Evolutionary conservation across 2,113 vertebrate species (phyloP), one percentile per base, ranked within the genome.

Genomic region (Ptilonorhynchus violaceus): DNA sequence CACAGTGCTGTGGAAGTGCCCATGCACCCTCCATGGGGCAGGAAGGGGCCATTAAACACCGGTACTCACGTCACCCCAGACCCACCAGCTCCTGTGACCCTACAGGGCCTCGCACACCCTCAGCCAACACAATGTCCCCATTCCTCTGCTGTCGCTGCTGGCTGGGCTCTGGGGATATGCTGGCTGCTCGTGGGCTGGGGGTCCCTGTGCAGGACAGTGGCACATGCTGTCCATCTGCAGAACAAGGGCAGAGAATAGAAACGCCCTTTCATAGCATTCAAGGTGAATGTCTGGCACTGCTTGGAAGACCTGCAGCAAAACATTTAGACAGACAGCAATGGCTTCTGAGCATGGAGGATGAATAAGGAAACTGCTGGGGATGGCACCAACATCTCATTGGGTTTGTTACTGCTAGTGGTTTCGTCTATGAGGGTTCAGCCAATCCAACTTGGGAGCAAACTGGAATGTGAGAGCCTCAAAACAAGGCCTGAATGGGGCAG

Each of bases 361-460:
- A 25, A 9, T 8, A 11, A 49, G 14, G 14, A 68, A 17, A 15
- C 17, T 49, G 42, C 78, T 39, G n/a, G 52, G 63, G 17, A 28
- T 0, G 1, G 52, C 11, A 49, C 15, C 13, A 17, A 22, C 17
- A 17, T 21, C n/a, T 25, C 5, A 6, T 3, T 42, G 47, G 13
- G 21, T 46, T 39, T 56, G 39, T 31, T 24, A 8, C 27, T 31
- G 8, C 13, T 8, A 28, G 17, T 39, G 28, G 10, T 49, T 33
- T 22, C 27, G 28, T 21, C 42, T 33, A 2, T 5, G 52, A 58
- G n/a, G 4, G 52, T 47, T 68, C 78, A 47, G 42, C n/a, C 1
- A 1, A 25, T 37, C 27, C 17, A 46, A 4, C 22, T 17, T 53
- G 31, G 39, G n/a, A 55, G 20, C 12, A 66, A 46, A 46, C 12